These are phyloP conservation scores for Seira sanloemensis DNA, from an alignment of 2,888 invertebrate genomes.

Conservation along the genomic window DNA sequence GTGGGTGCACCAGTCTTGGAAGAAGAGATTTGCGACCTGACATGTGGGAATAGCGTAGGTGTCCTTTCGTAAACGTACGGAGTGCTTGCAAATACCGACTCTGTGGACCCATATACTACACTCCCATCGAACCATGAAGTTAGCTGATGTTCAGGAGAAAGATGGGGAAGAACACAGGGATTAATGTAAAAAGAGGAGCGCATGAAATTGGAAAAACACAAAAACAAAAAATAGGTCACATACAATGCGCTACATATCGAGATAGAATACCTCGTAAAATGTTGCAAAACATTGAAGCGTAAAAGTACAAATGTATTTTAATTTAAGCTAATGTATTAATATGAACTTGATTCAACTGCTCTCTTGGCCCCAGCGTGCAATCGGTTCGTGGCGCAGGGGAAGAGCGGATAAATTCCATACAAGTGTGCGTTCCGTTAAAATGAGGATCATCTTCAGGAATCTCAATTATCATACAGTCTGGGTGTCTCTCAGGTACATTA, in stretches of 20 bases:
- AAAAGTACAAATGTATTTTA: not conserved
- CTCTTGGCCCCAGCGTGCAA: conserved; percentile 88
- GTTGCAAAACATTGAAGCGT: too few relatives aligned
- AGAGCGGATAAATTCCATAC: conserved; percentile 89
- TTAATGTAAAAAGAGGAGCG: not conserved
- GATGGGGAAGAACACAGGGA: not conserved
- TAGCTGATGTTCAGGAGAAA: conserved; percentile 75
- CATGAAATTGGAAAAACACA: not conserved
- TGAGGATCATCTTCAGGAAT: conserved; percentile 70
- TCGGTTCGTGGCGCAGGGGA: conserved; percentile 86
- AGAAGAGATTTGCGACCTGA: conserved; percentile 80
- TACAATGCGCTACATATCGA: not conserved
- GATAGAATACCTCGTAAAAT: too few relatives aligned
- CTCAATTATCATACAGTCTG: conserved; percentile 88
- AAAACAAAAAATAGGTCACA: not conserved
- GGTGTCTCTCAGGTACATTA: conserved; percentile 80
- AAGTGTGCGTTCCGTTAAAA: conserved; percentile 75
- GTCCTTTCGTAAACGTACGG: conserved; percentile 86
- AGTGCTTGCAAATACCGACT: conserved; percentile 84
- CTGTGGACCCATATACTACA: conserved; percentile 87
- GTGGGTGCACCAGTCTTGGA: conserved; percentile 77
- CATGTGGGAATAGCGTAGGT: conserved; percentile 80
- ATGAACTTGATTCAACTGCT: conserved; percentile 85
- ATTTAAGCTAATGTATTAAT: conserved; percentile 20
- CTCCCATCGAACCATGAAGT: conserved; percentile 90